Base-by-base conservation (phyloP, 2,113 vertebrate genomes). In the Forbesichthys agassizii region DNA sequence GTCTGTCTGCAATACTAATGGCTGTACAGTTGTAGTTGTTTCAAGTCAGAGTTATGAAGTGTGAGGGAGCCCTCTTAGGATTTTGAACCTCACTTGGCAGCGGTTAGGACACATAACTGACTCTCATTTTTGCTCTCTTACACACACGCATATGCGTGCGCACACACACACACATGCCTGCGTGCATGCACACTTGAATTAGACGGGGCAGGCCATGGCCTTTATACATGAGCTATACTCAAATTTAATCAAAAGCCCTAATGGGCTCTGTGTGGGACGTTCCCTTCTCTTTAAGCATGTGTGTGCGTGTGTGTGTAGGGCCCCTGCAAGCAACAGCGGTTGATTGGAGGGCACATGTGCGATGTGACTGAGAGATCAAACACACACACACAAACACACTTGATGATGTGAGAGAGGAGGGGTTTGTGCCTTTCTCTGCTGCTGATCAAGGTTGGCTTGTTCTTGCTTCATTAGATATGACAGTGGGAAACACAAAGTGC, bases 311-410 rank as follows among this genome's bases (percentile, higher is more conserved):
- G 14, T 64, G 56, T 58, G 56, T 83, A 66, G 79, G 63, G 81
- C 93, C 92, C 92, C 89, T 89, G 74, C 88, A 89, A 85, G 92
- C 88, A 93, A 88, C 90, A 84, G 92, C 84, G 89, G 88, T 91
- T 93, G 94, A 95, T 97, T 94, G 95, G 94, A 94, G 83, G 86
- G 76, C 82, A 85, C 87, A 94, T 93, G 92, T 93, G 90, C 93
- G 96, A 95, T 95, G 93, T 96, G 96, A 95, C 94, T 96, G 92
- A 96, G 89, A 96, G 96, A 98, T 98, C 96, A 98, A 98, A 91
- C 95, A 93, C 93, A 93, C 92, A 27, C 95, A 91, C 94, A 93
- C 93, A 90, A 90, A 88, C 92, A 89, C 92, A 93, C 92, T 93
- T 96, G 95, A 98, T 98, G 94, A 96, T 95, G 93, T 93, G 90